These are phyloP conservation scores for Parazoanthus darwini DNA, from an alignment of 92 coral and sea anemone genomes.

Conservation along the genomic window DNA sequence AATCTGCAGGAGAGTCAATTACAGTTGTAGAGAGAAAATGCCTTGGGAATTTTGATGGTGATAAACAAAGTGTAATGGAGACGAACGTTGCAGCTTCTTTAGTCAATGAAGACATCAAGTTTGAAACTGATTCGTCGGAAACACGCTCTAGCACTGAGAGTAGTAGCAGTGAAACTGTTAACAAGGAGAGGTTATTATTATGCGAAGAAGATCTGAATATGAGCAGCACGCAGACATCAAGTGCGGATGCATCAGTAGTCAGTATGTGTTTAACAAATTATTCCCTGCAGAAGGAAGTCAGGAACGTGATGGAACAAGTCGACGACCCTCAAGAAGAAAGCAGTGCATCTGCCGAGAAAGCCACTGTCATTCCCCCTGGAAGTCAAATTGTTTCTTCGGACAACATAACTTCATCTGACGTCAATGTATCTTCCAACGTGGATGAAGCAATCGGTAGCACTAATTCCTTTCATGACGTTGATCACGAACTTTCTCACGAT, in stretches of 20 bases:
- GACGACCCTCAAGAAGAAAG: background rate
- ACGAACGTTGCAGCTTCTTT: background rate
- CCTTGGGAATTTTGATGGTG: background rate
- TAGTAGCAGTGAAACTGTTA: background rate
- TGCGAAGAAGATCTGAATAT: slow-evolving; percentile 2
- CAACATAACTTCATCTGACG: background rate
- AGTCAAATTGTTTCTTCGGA: background rate
- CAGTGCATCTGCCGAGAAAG: background rate
- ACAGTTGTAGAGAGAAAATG: background rate
- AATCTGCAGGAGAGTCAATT: background rate
- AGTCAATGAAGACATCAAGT: background rate
- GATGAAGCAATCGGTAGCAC: background rate
- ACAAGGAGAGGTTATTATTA: background rate
- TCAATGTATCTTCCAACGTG: background rate
- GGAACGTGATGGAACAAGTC: background rate
- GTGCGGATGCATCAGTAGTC: background rate
- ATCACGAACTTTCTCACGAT: background rate
- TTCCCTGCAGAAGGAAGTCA: background rate
- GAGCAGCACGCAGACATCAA: background rate
- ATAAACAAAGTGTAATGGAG: background rate
- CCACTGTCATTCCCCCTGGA: background rate
- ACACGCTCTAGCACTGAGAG: background rate
- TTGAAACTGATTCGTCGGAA: background rate
- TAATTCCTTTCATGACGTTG: no score
- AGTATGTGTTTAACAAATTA: background rate